Evolutionary conservation across 2,113 vertebrate species (phyloP).

Genomic region (Ictidomys tridecemlineatus): DNA sequence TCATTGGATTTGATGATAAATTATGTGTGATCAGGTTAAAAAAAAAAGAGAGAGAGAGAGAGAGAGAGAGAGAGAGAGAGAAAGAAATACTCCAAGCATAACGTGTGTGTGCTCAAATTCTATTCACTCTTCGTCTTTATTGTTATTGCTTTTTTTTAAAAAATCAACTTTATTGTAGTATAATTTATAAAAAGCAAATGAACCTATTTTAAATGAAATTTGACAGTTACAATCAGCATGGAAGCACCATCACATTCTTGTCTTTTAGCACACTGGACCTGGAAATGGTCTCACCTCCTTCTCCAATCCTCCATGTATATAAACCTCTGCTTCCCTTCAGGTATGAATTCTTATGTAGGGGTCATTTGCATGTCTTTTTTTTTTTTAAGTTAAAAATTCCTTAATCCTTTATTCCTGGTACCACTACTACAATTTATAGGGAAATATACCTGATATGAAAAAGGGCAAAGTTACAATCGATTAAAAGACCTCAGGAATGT

Average conservation of each 20-base stretch:
- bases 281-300: not conserved
- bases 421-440: too few relatives aligned
- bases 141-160: not conserved
- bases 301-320: not conserved
- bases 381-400: too few relatives aligned
- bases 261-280: not conserved
- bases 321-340: not conserved
- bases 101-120: not conserved
- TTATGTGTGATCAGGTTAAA: not conserved
- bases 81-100: not conserved
- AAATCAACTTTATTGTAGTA: not conserved
- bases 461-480: too few relatives aligned
- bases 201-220: not conserved
- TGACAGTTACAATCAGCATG: not conserved
- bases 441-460: too few relatives aligned
- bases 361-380: not conserved
- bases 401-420: too few relatives aligned
- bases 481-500: constrained; percentile 94
- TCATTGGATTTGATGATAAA: not conserved
- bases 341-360: not conserved
- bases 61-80: too few relatives aligned
- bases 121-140: not conserved
- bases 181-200: not conserved
- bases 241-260: not conserved
- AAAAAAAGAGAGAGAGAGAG: too few relatives aligned